Conservation (phyloP, 2,113 vertebrate genomes). For the Ariopsis seemanni region DNA sequence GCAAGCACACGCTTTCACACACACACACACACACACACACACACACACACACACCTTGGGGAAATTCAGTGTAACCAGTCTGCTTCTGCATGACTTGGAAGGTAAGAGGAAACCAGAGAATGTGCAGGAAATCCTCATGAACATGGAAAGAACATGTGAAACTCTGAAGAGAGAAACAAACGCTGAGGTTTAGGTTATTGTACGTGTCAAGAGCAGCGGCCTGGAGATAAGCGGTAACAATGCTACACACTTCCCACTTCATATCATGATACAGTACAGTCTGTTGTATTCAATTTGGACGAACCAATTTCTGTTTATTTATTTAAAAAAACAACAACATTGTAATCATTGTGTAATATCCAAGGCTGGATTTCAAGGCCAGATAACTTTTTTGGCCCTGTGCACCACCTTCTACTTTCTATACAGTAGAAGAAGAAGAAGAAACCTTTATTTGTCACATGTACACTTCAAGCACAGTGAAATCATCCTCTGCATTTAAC, state of each 20-base stretch:
- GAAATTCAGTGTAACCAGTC: not conserved
- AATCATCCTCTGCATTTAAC: too few relatives aligned
- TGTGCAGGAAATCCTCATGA: not conserved
- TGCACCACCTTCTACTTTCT: too few relatives aligned
- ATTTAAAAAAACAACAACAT: too few relatives aligned
- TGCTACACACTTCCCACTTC: not conserved
- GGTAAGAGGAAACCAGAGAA: not conserved
- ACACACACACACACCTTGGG: not conserved
- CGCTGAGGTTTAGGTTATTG: too few relatives aligned
- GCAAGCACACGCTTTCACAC: not conserved
- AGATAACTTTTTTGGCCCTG: not conserved
- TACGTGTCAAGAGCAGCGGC: not conserved
- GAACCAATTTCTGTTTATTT: not conserved
- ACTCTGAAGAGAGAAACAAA: not conserved
- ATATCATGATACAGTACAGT: not conserved
- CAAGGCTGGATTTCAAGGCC: too few relatives aligned
- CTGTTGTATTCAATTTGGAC: not conserved
- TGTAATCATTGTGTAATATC: not conserved
- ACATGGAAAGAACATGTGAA: not conserved
- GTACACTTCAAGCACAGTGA: too few relatives aligned
- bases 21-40: not conserved
- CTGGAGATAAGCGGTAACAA: not conserved
- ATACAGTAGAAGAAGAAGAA: too few relatives aligned
- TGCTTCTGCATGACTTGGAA: not conserved
- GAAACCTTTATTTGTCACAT: too few relatives aligned